Evolutionary conservation across 2,888 invertebrate species (phyloP), one percentile per base, ranked within the genome.

Genomic region (Tuberolachnus salignus): DNA sequence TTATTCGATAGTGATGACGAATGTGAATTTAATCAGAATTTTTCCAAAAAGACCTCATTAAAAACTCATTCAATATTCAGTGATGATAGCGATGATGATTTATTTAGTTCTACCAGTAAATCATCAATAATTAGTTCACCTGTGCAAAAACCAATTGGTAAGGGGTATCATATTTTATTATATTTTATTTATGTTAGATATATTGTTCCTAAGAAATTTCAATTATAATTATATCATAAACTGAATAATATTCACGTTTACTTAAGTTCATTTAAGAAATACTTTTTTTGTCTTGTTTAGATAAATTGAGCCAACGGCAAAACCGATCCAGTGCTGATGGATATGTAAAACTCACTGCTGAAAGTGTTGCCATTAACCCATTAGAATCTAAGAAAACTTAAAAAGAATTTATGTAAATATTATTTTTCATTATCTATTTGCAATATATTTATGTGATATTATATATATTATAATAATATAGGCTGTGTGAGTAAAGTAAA

Each of bases 1-100:
- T 34, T 78, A 69, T 78, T 78, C 59, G 78, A 78, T n/a, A 78
- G 78, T 42, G 78, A 78, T 51, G 73, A 78, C 59, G 78, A 78
- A 67, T 67, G 51, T 23, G 78, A 78, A 16, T 78, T 78, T 42
- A 59, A 49, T 3, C 51, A 69, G 9, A 78, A 42, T 51, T 67
- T 59, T 44, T 19, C 34, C 11, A 78, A 78, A 69, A 51, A 69
- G 10, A 59, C 21, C 14, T 34, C n/a, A 8, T n/a, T 55, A 6
- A 69, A 78, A 69, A 34, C 69, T 3, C 26, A 67, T 14, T 78
- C 75, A 21, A 55, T 78, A 59, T 78, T 78, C 42, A 59, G 51
- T 21, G 78, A 78, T 59, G 67, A 67, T n/a, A 78, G 78, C 42
- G 78, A 78, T 69, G 73, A 74, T 23, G 78, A 78, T 69, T 69